Base-by-base conservation (phyloP, 2,113 vertebrate species). In the Channa argus region DNA sequence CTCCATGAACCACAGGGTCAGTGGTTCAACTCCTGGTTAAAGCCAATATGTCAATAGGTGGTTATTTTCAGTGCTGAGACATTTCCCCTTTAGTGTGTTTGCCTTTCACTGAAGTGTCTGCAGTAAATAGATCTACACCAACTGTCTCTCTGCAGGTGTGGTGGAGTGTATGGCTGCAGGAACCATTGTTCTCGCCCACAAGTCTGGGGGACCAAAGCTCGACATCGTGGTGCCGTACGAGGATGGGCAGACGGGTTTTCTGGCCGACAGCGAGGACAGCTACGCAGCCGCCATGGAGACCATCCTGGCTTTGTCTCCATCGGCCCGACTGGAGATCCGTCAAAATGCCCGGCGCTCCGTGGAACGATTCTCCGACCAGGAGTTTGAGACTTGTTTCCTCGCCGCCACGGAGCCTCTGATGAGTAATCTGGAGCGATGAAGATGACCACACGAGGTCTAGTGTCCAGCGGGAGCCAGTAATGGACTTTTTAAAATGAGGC, bases 141-240 rank as follows among this genome's bases (percentile, higher is more conserved):
- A 24, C 24, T 24, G 24, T 24, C 24, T 24, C 24, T 24, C 24
- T 24, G 24, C 39, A 99, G 97, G 97, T 74, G 90, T 99, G 11
- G 98, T 99, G 53, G 97, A 99, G 91, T 99, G 97, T 60, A 99
- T 99, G 97, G 97, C 98, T 51, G 97, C 98, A 34, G 98, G 98
- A 39, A 96, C 95, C 11, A 77, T 99, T 14, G 92, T 97, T 76
- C 94, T 99, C 15, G 96, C 97, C 60, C 97, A 98, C 82, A 95
- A 96, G 72, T 98, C 98, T 1, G 98, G 98, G 3, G 98, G 97
- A 8, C 98, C 98, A 0, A 96, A 96, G 86, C 69, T 97, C 39
- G 97, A 99, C 82, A 98, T 99, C 0, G 96, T 99, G 53, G 73
- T 98, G 0, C 94, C 95, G 0, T 91, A 95, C 0, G 94, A 95